Evolutionary conservation across 1,140 invertebrate species (phyloP), one percentile per base, ranked within the genome.

Genomic region (Drosophila bipectinata): DNA sequence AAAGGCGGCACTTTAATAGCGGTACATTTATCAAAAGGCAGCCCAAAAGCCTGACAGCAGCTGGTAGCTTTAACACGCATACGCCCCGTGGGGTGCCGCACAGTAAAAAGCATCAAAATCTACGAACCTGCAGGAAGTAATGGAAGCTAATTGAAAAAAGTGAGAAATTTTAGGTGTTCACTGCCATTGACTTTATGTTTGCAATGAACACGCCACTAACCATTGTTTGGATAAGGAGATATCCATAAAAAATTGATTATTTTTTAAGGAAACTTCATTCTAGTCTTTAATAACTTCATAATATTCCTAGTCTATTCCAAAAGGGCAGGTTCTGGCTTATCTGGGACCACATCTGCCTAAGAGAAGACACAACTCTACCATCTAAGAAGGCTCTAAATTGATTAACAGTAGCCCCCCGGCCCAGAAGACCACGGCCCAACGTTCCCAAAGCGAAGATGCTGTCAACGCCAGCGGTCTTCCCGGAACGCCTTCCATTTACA

Each of bases 401-500:
- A 88, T 87, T 87, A 87, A 87, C 82, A 88, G 82, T 87, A 87
- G 82, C 79, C 71, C 53, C 62, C 57, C 9, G n/a, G 26, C 30
- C 12, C 49, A 12, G 44, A 32, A 21, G 1, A 12, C 9, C 10
- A 15, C n/a, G n/a, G n/a, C n/a, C n/a, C n/a, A n/a, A n/a, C 30
- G 15, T 12, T 30, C 28, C 37, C 32, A 68, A 32, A 69, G 66
- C 68, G 51, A 69, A 68, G 51, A 69, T 56, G 67, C 79, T 88
- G 84, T 88, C 83, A 88, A 83, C 83, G 73, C 73, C 63, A 47
- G 44, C 44, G 51, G 79, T 83, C 75, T 88, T 88, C 79, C 75
- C 71, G 58, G 79, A 87, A 88, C 68, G 72, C 75, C 80, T 89
- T 79, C 79, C 83, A 88, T 88, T 88, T 88, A 88, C 83, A 88